Percentiles rank a stretch among this genome's conserved stretches.
These are phyloP conservation scores for Calliphora vomitoria DNA, from an alignment of 2,888 invertebrate species.

Conservation along the genomic window DNA sequence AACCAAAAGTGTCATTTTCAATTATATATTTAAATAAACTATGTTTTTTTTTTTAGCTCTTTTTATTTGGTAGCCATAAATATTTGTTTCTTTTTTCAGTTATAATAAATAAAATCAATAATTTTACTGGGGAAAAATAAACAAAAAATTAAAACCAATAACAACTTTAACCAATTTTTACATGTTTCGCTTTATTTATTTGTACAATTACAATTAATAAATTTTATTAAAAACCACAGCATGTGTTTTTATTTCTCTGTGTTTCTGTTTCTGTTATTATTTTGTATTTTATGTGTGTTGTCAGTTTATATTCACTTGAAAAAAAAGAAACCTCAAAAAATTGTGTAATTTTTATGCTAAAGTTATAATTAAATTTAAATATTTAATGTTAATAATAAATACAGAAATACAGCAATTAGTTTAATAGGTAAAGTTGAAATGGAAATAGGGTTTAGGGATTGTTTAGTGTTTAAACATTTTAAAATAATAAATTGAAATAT, in stretches of 20 bases:
- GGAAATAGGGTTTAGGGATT: too few species aligned
- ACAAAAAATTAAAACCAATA: constrained; percentile 15
- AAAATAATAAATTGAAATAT: too few species aligned
- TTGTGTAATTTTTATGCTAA: neutral
- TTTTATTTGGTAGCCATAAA: constrained; percentile 12
- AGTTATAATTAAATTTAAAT: constrained; percentile 3
- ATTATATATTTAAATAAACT: constrained; percentile 16
- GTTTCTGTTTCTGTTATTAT: constrained; percentile 26
- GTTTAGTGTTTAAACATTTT: too few species aligned
- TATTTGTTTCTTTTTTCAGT: neutral
- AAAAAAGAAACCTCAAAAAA: constrained; percentile 17
- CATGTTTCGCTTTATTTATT: constrained; percentile 15
- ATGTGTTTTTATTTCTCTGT: constrained; percentile 53
- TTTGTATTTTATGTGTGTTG: neutral
- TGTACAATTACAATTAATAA: constrained; percentile 49
- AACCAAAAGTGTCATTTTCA: constrained; percentile 28
- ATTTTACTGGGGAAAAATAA: neutral
- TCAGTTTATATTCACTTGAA: neutral
- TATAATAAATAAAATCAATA: constrained; percentile 47
- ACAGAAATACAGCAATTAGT: too few species aligned
- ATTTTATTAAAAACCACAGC: constrained; percentile 54
- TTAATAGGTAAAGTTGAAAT: too few species aligned
- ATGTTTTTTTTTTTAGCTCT: neutral
- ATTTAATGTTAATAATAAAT: neutral
- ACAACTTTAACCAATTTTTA: neutral